A percentile compares a stretch with the other conserved stretches of the same genome.
phyloP scores from a whole-genome alignment of 2,888 invertebrate species.

The Hydroisotoma schaefferi region DNA sequence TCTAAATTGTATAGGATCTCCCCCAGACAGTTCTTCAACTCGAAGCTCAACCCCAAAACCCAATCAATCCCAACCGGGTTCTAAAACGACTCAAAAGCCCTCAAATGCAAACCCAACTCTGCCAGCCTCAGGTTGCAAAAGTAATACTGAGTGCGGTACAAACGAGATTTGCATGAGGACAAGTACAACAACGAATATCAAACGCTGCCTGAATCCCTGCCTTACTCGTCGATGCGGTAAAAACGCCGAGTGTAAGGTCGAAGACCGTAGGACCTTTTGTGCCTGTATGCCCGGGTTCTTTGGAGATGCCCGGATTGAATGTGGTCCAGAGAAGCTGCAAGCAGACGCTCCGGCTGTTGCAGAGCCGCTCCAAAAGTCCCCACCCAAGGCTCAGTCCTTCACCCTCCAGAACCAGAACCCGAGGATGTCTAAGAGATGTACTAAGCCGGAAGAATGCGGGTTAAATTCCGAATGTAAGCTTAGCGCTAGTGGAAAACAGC shows the following conservation, averaged over 20 bases:
- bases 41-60: constrained; percentile 1
- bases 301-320: constrained; percentile 7
- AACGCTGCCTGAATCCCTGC: constrained; percentile 30
- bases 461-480: constrained; percentile 17
- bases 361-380: constrained; percentile 10
- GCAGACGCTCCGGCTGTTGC: neutral
- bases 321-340: neutral
- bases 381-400: neutral
- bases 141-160: constrained; percentile 20
- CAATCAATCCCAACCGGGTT: neutral
- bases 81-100: neutral
- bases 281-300: constrained; percentile 22
- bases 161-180: constrained; percentile 21
- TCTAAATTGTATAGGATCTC: too few relatives aligned
- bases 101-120: constrained; percentile 9
- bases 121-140: constrained; percentile 16
- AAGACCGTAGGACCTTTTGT: constrained; percentile 26
- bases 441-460: constrained; percentile 27
- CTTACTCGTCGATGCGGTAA: constrained; percentile 31
- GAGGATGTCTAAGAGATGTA: constrained; percentile 2
- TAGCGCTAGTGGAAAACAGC: constrained; percentile 20
- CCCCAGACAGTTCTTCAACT: too few relatives aligned
- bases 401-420: too few relatives aligned
- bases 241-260: constrained; percentile 27
- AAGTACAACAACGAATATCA: neutral